Evolutionary conservation across 2,888 invertebrate genomes (phyloP), one percentile per base, ranked within the genome.

Genomic region (Julus scandinavius): DNA sequence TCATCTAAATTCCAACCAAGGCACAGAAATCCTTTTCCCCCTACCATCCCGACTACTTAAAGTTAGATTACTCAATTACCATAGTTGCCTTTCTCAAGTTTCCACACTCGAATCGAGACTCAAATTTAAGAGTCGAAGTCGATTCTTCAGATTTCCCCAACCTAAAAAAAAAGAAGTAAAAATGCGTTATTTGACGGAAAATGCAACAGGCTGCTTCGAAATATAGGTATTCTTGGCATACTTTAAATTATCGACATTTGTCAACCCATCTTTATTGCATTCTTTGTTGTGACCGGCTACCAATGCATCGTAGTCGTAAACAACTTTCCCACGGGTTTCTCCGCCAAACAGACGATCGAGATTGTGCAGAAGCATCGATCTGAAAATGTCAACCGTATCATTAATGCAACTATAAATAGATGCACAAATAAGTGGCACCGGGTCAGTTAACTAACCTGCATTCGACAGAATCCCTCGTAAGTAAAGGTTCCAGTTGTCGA

Each of bases 31-130:
- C 20, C 13, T 80, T 80, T 80, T 38, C 4, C 38, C 11, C 2
- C 85, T 5, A 45, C n/a, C n/a, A n/a, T n/a, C n/a, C n/a, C n/a
- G n/a, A n/a, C n/a, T n/a, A n/a, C n/a, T n/a, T n/a, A n/a, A n/a
- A n/a, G n/a, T n/a, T n/a, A n/a, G n/a, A n/a, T 72, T 20, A 0
- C 41, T 41, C 50, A 90, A 90, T 90, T 91, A 95, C 96, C 95
- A 96, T 96, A 91, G 96, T 95, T 38, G 94, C 97, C 94, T 96
- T 96, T 89, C 97, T 93, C 49, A 97, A 93, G 93, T 97, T 97
- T 40, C 97, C 97, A 90, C 96, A 95, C 92, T 97, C 97, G 93
- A 97, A 97, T 91, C 96, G 94, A 6, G 97, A 96, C 92, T 97
- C 97, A 92, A 97, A 97, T 88, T 93, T 93, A 84, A 97, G 93